phyloP scores from a whole-genome alignment of 2,888 invertebrate species.

The Pseudococcus longispinus region DNA sequence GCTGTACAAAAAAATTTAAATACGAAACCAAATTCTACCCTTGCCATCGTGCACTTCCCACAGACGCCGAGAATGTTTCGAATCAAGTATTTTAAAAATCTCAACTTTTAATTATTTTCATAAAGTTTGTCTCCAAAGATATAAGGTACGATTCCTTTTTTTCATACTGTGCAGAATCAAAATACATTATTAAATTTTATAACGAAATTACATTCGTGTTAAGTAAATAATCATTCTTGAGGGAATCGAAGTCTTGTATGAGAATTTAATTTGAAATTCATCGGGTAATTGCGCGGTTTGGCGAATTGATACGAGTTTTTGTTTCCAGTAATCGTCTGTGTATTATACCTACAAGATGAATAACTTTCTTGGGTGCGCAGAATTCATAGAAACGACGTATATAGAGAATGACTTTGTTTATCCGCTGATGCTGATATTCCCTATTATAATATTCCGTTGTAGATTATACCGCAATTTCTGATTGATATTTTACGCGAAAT shows the following conservation, averaged over 20 bases:
- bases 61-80: neutral
- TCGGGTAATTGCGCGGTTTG: neutral
- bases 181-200: neutral
- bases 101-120: conserved; percentile 46
- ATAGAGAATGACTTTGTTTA: neutral
- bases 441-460: neutral
- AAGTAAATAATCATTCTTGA: conserved; percentile 13
- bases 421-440: neutral
- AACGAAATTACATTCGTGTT: neutral
- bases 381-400: neutral
- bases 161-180: neutral
- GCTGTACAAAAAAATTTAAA: conserved; percentile 16
- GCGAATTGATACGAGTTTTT: neutral
- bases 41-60: neutral
- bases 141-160: neutral
- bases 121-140: conserved; percentile 41
- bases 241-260: neutral
- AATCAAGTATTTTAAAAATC: conserved; percentile 31
- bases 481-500: neutral
- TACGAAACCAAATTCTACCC: conserved; percentile 16
- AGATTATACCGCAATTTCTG: conserved; percentile 21
- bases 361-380: neutral
- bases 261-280: neutral
- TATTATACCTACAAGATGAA: neutral
- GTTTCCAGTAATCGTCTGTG: neutral